Percentiles rank a stretch among this genome's conserved stretches.
These are phyloP conservation scores for Himalopsyche phryganea DNA, from an alignment of 1,140 invertebrate species.

Conservation along the genomic window DNA sequence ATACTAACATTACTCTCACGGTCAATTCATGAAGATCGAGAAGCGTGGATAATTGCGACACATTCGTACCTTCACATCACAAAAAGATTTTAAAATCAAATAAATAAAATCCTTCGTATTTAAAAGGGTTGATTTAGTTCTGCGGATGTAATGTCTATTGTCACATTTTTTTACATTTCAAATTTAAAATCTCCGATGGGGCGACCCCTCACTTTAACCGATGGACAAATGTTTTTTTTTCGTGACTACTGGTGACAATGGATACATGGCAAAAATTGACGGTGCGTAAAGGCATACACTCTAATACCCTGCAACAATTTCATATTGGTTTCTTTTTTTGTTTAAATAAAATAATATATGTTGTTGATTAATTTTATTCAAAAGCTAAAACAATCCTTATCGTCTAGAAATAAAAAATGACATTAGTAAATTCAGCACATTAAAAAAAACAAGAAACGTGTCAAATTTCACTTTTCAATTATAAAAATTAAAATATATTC, in stretches of 20 bases:
- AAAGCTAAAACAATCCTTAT: too few relatives aligned
- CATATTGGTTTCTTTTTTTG: too few relatives aligned
- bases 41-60: slow-evolving; percentile 31
- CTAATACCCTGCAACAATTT: slow-evolving; percentile 11
- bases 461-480: too few relatives aligned
- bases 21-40: slow-evolving; percentile 33
- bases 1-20: slow-evolving; percentile 26
- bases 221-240: slow-evolving; percentile 29
- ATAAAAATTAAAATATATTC: too few relatives aligned
- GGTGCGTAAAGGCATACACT: background rate
- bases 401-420: too few relatives aligned
- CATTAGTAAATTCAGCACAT: too few relatives aligned
- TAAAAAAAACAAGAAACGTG: too few relatives aligned
- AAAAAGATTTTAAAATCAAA: slow-evolving; percentile 34
- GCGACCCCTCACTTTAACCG: slow-evolving; percentile 19
- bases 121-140: slow-evolving; percentile 28
- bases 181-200: slow-evolving; percentile 14
- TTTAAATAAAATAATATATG: too few relatives aligned
- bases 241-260: background rate
- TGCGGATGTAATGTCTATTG: slow-evolving; percentile 24
- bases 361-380: too few relatives aligned
- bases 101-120: slow-evolving; percentile 28
- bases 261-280: background rate
- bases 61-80: slow-evolving; percentile 27
- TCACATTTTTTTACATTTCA: slow-evolving; percentile 24